A percentile compares a stretch with the other conserved stretches of the same genome.
phyloP scores from a whole-genome alignment of 2,797 vertebrate species.

The Gobio occitaniae region DNA sequence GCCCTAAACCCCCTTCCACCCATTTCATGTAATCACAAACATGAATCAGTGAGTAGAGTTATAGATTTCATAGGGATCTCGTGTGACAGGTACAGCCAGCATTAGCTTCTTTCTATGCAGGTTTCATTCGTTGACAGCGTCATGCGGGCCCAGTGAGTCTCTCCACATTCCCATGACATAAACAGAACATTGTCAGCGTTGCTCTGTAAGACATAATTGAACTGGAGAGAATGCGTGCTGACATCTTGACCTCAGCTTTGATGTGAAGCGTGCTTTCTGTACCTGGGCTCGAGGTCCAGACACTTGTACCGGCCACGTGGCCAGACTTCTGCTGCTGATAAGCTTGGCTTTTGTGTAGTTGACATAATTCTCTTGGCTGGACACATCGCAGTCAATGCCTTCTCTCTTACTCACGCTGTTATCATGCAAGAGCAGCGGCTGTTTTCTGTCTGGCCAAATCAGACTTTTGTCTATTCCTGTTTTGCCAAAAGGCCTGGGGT shows the following conservation, averaged over 20 bases:
- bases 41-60: conserved; percentile 11
- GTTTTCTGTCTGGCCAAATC: conserved; percentile 70
- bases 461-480: conserved; percentile 56
- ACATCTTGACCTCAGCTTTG: background rate
- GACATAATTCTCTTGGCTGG: conserved; percentile 63
- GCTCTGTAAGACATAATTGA: conserved; percentile 2
- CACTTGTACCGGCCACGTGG: conserved; percentile 25
- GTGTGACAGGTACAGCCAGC: background rate
- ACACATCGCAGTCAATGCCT: conserved; percentile 50
- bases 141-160: background rate
- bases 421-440: conserved; percentile 59
- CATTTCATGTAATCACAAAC: background rate
- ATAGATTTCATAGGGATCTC: conserved; percentile 3
- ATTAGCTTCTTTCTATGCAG: conserved; percentile 7
- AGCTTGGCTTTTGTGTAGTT: conserved; percentile 56
- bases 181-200: background rate
- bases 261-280: conserved; percentile 9
- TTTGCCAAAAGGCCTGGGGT: conserved; percentile 65
- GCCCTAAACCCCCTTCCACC: background rate
- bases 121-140: background rate
- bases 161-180: background rate
- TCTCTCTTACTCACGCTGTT: conserved; percentile 62
- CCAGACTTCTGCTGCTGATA: conserved; percentile 41
- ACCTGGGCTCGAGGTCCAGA: conserved; percentile 26
- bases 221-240: background rate